Evolutionary conservation across 2,113 vertebrate species (phyloP).

Genomic region (Erpornis zantholeuca): DNA sequence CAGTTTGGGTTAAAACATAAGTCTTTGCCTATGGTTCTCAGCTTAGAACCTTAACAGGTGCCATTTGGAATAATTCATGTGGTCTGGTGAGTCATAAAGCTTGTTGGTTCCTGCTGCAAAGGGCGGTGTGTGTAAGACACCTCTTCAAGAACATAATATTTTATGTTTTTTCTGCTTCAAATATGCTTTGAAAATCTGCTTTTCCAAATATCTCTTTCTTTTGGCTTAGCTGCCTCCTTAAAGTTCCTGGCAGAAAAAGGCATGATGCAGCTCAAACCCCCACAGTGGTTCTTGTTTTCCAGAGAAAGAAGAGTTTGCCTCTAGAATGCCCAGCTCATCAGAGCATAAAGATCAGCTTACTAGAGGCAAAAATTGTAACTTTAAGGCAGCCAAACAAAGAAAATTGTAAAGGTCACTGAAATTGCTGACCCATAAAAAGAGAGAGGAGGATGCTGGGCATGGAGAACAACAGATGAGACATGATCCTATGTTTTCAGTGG

Average conservation of each 20-base stretch:
- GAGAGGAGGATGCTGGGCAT: neutral
- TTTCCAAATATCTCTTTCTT: neutral
- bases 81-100: neutral
- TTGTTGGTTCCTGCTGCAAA: neutral
- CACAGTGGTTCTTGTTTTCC: neutral
- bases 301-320: neutral
- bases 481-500: neutral
- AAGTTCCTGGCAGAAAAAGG: neutral
- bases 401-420: constrained; percentile 13
- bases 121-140: neutral
- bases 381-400: neutral
- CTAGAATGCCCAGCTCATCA: neutral
- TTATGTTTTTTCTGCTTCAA: neutral
- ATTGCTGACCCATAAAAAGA: neutral
- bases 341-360: neutral
- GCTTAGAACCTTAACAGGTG: neutral
- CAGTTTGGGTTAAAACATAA: neutral
- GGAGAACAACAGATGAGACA: neutral
- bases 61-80: neutral
- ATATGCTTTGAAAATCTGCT: neutral
- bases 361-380: neutral
- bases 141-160: neutral
- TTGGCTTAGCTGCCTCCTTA: neutral
- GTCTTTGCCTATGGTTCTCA: neutral
- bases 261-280: neutral